Base-by-base conservation (phyloP, 2,113 vertebrate species). In the Amblyopsis rosae region DNA sequence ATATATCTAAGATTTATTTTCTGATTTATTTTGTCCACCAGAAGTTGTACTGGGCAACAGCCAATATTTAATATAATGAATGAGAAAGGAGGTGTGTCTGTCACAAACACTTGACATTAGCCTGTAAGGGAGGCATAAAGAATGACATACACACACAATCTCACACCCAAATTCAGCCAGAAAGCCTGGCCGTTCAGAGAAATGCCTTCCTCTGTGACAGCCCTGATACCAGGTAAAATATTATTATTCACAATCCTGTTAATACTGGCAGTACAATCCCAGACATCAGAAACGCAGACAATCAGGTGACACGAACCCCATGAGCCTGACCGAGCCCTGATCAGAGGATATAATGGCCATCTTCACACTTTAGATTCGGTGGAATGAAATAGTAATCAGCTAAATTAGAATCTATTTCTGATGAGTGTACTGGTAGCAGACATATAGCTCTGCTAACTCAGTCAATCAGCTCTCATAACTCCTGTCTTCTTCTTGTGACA, bases 321-420 rank as follows among this genome's bases (percentile, higher is more conserved):
- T 60, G 67, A n/a, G 59, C 48, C 67, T 26, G n/a, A 26, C 10
- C 48, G 17, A 46, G 64, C 48, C 53, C 35, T 3, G 48, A 11
- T 48, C 35, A 48, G 55, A 62, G 13, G 13, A 15, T 6, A 16
- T 51, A 12, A 41, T 17, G 60, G 66, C 62, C 73, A 62, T 69
- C 55, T 33, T 58, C 60, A 60, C 33, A 17, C 66, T 54, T 41
- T 76, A 6, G 45, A 67, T 76, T 70, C 61, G 66, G 60, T 47
- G 8, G 57, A 13, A 71, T 70, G 59, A 70, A 76, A 61, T 76
- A 70, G 71, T 62, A 46, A 68, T 50, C 16, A 26, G 45, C 50
- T 50, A 59, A 76, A 70, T 76, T 70, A 61, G 67, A 66, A 66
- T 76, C 74, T 76, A 76, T 76, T 71, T 69, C 45, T 56, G 74